These are phyloP conservation scores for Notocelia uddmanniana DNA, from an alignment of 2,888 invertebrate genomes.

Conservation along the genomic window DNA sequence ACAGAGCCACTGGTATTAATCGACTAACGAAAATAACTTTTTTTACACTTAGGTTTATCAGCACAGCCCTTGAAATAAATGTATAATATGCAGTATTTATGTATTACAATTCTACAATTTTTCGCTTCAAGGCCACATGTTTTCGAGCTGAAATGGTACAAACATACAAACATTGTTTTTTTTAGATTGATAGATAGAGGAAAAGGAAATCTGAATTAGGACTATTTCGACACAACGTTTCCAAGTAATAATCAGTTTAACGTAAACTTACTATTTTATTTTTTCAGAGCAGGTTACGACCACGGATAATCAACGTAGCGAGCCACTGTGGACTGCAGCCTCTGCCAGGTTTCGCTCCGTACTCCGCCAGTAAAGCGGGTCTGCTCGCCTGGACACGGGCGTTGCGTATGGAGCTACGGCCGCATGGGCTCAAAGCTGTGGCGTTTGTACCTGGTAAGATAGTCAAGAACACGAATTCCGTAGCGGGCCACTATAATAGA, in stretches of 20 bases:
- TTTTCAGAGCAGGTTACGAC: constrained; percentile 58
- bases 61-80: too few species aligned
- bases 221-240: background rate
- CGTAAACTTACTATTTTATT: background rate
- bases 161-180: too few species aligned
- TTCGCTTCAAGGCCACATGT: too few species aligned
- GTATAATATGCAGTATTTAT: too few species aligned
- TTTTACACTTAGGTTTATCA: too few species aligned
- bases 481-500: constrained; percentile 95
- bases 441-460: constrained; percentile 90
- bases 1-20: too few species aligned
- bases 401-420: constrained; percentile 90
- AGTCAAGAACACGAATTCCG: constrained; percentile 62
- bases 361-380: constrained; percentile 93
- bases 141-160: too few species aligned
- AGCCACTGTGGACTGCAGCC: constrained; percentile 92
- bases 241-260: background rate
- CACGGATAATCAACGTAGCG: constrained; percentile 92
- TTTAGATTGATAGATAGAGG: too few species aligned
- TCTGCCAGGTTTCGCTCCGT: constrained; percentile 90
- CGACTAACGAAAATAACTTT: too few species aligned
- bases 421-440: constrained; percentile 90
- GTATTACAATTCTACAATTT: too few species aligned
- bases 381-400: constrained; percentile 90
- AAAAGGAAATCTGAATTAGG: background rate